Percentiles rank a stretch among this genome's conserved stretches.
Evolutionary conservation across 2,888 invertebrate genomes (phyloP).

Genomic region (Synergus gifuensis): DNA sequence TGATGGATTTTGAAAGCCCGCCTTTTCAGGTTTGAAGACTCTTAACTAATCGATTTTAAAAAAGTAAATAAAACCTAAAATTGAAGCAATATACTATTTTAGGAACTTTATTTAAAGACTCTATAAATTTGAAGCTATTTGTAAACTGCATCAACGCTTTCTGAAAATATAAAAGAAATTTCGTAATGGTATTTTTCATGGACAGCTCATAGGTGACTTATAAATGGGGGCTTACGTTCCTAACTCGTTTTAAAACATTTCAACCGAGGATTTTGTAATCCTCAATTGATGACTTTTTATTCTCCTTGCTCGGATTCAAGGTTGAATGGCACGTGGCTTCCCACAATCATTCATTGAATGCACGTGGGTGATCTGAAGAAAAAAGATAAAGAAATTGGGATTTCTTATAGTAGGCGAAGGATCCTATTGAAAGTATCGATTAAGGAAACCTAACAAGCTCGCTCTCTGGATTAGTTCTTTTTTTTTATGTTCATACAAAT

Average conservation of each 20-base stretch:
- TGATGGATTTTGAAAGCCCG: too few species aligned
- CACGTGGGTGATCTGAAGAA: constrained; percentile 21
- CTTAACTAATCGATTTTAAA: too few species aligned
- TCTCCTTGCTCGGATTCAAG: constrained; percentile 15
- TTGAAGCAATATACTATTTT: too few species aligned
- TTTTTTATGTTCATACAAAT: background rate
- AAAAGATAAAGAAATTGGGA: background rate
- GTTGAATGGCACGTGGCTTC: constrained; percentile 14
- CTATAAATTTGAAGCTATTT: too few species aligned
- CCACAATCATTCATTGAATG: constrained; percentile 2
- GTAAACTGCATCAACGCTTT: too few species aligned
- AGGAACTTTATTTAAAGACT: too few species aligned
- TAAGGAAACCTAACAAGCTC: constrained; percentile 26
- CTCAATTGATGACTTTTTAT: background rate
- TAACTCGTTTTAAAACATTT: background rate
- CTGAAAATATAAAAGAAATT: too few species aligned
- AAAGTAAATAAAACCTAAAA: too few species aligned
- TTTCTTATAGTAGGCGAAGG: background rate
- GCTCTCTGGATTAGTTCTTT: background rate
- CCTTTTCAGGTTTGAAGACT: too few species aligned
- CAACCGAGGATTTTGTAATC: background rate
- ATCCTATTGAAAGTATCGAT: constrained; percentile 18
- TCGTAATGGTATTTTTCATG: too few species aligned
- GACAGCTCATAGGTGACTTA: background rate
- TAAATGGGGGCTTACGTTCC: background rate